Percentiles rank a stretch among this genome's conserved stretches.
Conservation (phyloP, 2,888 invertebrate genomes). For the Erebia palarica region DNA sequence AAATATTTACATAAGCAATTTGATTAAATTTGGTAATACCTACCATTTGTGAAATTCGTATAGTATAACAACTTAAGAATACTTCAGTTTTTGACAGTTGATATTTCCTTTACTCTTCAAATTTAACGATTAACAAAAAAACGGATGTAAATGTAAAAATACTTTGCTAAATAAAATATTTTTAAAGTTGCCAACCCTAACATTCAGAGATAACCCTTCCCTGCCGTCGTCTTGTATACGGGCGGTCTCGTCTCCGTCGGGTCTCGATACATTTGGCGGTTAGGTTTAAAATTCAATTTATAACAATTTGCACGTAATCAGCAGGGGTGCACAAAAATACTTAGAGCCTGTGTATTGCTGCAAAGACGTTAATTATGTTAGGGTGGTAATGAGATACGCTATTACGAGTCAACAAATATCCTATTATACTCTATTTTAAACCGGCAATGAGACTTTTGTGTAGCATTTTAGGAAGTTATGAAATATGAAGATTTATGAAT, state of each 20-base stretch:
- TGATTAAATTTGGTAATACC: too few species aligned
- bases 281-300: conserved; percentile 81
- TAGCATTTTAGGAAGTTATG: background rate
- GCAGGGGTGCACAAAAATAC: conserved; percentile 73
- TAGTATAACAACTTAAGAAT: too few species aligned
- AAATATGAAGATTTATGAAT: background rate
- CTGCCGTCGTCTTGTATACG: conserved; percentile 54
- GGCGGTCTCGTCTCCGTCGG: conserved; percentile 23
- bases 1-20: too few species aligned
- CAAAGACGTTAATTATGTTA: conserved; percentile 60
- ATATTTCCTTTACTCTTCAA: too few species aligned
- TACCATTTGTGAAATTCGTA: too few species aligned
- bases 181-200: conserved; percentile 53
- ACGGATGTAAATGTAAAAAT: too few species aligned
- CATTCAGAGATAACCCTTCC: conserved; percentile 70
- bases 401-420: conserved; percentile 8
- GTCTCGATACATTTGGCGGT: conserved; percentile 53
- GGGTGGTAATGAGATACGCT: conserved; percentile 53
- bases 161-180: too few species aligned
- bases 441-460: background rate
- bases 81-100: too few species aligned
- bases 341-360: conserved; percentile 59
- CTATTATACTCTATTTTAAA: background rate
- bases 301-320: conserved; percentile 81
- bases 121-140: too few species aligned